These are phyloP conservation scores for Lydus trimaculatus DNA, from an alignment of 2,888 invertebrate species.

Conservation along the genomic window DNA sequence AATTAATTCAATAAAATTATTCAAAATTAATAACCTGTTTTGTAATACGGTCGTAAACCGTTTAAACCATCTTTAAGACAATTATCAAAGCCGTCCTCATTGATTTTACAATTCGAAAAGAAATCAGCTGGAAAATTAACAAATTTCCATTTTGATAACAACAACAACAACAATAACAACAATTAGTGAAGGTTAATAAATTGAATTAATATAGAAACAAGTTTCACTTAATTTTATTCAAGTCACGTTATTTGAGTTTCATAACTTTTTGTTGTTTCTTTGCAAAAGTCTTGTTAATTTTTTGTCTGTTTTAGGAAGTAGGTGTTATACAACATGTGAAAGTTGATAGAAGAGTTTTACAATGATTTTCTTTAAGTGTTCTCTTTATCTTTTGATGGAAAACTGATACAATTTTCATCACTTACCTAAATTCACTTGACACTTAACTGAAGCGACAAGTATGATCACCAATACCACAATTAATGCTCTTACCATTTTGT, in stretches of 20 bases:
- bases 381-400: neutral
- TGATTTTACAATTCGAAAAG: constrained; percentile 68
- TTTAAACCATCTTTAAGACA: constrained; percentile 79
- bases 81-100: constrained; percentile 70
- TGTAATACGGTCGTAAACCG: constrained; percentile 73
- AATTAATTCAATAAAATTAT: neutral
- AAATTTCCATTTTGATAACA: too few relatives aligned
- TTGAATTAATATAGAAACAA: neutral
- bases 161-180: too few relatives aligned
- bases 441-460: constrained; percentile 27
- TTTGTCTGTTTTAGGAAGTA: neutral
- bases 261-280: neutral
- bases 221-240: neutral
- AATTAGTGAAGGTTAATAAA: too few relatives aligned
- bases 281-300: neutral
- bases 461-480: constrained; percentile 15
- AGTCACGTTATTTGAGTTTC: neutral
- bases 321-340: constrained; percentile 21
- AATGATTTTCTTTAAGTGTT: neutral
- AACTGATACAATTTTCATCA: neutral
- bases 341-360: constrained; percentile 9
- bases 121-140: constrained; percentile 54
- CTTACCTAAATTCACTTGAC: constrained; percentile 42
- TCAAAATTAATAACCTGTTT: constrained; percentile 65
- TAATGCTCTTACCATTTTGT: neutral